Base-by-base conservation (phyloP, 2,113 vertebrate species). In the Machaerirhynchus nigripectus region DNA sequence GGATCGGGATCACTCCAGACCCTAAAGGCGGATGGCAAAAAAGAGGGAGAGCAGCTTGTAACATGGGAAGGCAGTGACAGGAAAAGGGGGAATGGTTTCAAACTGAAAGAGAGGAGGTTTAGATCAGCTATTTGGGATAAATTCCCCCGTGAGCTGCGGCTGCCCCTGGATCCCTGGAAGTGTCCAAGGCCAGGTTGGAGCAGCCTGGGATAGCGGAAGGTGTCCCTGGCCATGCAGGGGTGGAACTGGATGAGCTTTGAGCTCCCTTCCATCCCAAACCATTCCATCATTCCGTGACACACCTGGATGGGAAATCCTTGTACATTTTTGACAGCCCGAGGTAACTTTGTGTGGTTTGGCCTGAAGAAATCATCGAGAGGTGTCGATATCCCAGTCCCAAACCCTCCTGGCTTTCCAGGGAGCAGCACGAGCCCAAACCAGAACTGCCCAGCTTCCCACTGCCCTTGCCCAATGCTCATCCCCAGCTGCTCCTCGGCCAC, bases 301-400 rank as follows among this genome's bases (percentile, higher is more conserved):
- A 1, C 2, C 35, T 4, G 68, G 6, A 5, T 5, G 2, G 50
- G 50, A 11, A 42, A 11, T 3, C 9, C 14, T 20, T 0, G 28
- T 8, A 23, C 4, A 0, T 13, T 27, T 37, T 2, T 11, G 76
- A 1, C 13, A 11, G 11, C 2, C 14, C 8, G 1, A 1, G 31
- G 20, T 5, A 3, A 2, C 2, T 35, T 9, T 5, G 33, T 4
- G 0, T 1, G 3, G 39, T 4, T 78, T 17, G 17, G n/a, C 17
- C 5, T 2, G 50, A 13, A 56, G 46, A 13, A 13, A 49, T 2
- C 11, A 1, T 0, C 1, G 71, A 2, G 37, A 21, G 49, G 55
- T 11, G 61, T 40, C 1, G 5, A 30, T 3, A 1, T 3, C 22
- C 7, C 28, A 7, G 17, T 3, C 49, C 15, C 56, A 20, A 11